A percentile compares a stretch with the other conserved stretches of the same genome.
phyloP scores from a whole-genome alignment of 2,113 vertebrate genomes.

The Corythornis cristatus region DNA sequence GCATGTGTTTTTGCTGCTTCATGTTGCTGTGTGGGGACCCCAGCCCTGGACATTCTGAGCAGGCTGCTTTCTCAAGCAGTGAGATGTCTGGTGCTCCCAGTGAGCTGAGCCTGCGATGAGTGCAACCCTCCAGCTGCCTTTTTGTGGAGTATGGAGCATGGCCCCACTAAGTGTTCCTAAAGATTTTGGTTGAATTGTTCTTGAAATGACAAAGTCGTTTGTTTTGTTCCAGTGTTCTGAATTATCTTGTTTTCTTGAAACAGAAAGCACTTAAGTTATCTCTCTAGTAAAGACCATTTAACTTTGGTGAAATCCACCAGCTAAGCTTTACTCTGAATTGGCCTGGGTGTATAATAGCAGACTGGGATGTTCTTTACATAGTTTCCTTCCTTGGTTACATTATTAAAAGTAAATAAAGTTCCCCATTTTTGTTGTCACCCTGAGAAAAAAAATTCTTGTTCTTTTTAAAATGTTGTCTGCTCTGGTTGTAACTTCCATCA shows the following conservation, averaged over 20 bases:
- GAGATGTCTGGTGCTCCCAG: not conserved
- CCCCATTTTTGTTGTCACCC: not conserved
- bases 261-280: not conserved
- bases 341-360: not conserved
- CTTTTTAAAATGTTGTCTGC: not conserved
- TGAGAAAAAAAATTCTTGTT: slow-evolving; percentile 14
- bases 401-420: not conserved
- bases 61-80: not conserved
- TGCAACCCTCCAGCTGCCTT: accelerated
- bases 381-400: not conserved
- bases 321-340: not conserved
- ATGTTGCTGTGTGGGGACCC: not conserved
- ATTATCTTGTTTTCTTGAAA: not conserved
- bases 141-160: not conserved
- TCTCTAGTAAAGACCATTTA: too few relatives aligned
- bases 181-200: not conserved
- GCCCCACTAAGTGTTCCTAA: not conserved
- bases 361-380: not conserved
- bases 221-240: not conserved
- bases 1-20: not conserved
- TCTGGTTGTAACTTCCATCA: not conserved
- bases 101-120: not conserved
- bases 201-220: not conserved
- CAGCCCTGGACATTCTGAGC: not conserved
- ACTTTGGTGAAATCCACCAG: not conserved